Evolutionary conservation across 2,113 vertebrate species (phyloP).

Genomic region (Percina caprodes): DNA sequence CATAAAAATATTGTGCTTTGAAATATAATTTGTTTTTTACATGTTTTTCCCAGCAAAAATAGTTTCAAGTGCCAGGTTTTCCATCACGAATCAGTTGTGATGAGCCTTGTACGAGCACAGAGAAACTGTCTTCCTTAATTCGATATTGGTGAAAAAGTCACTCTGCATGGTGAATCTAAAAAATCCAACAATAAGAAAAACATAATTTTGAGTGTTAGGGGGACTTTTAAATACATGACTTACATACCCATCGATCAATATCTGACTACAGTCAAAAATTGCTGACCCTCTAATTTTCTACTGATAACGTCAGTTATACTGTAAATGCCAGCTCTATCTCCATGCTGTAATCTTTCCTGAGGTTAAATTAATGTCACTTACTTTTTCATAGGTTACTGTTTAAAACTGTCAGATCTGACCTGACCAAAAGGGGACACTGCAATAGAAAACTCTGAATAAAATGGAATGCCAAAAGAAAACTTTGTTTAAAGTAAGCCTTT

Average conservation of each 20-base stretch:
- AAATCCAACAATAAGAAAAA: not conserved
- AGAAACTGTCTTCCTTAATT: not conserved
- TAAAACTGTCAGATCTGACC: not conserved
- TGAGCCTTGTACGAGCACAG: not conserved
- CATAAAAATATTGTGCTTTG: slow-evolving; percentile 1
- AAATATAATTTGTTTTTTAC: not conserved
- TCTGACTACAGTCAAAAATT: not conserved
- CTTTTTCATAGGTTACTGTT: not conserved
- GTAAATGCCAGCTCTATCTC: not conserved
- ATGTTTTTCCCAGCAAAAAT: not conserved
- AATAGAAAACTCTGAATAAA: not conserved
- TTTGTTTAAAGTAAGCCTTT: not conserved
- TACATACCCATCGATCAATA: not conserved
- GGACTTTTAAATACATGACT: not conserved
- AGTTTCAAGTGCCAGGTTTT: not conserved
- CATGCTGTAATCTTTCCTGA: not conserved
- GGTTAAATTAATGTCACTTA: not conserved
- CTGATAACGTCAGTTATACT: not conserved
- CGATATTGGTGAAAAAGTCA: not conserved
- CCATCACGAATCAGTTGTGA: not conserved
- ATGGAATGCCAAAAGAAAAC: not conserved
- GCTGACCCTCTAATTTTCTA: not conserved
- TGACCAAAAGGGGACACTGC: not conserved
- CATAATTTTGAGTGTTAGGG: not conserved
- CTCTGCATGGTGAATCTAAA: not conserved